Conservation (phyloP, 2,797 vertebrate species). For the Scyliorhinus canicula region DNA sequence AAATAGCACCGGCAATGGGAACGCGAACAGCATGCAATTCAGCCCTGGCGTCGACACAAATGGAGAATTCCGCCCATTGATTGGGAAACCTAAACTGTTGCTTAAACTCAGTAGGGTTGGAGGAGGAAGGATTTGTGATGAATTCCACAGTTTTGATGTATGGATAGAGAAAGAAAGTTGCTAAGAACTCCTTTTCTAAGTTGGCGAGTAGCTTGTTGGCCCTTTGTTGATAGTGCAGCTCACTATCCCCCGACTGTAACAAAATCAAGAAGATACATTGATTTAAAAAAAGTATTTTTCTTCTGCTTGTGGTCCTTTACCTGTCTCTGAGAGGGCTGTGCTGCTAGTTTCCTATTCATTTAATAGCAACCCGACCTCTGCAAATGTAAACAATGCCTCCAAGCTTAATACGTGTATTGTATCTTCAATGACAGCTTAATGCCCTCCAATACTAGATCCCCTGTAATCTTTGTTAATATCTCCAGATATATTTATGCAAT, state of each 20-base stretch:
- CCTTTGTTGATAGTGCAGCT: background rate
- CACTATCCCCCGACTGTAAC: background rate
- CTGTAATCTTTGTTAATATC: background rate
- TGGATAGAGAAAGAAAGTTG: background rate
- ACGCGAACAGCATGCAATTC: too few species aligned
- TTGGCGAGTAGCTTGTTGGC: background rate
- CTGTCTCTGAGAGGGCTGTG: background rate
- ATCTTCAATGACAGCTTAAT: background rate
- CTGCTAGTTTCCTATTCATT: background rate
- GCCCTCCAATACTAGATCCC: background rate
- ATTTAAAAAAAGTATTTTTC: background rate
- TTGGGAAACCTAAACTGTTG: background rate
- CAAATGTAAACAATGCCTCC: background rate
- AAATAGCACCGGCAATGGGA: too few species aligned
- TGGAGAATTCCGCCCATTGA: too few species aligned
- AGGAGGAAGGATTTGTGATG: background rate
- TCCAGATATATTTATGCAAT: background rate
- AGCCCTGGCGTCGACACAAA: too few species aligned
- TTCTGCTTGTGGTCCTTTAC: background rate
- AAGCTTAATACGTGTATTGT: background rate
- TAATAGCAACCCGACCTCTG: background rate
- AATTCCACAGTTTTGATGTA: background rate
- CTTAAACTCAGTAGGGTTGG: background rate
- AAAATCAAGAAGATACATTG: background rate
- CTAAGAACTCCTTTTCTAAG: background rate